Base-by-base conservation (phyloP, 2,888 invertebrate species). In the Xestia c-nigrum region DNA sequence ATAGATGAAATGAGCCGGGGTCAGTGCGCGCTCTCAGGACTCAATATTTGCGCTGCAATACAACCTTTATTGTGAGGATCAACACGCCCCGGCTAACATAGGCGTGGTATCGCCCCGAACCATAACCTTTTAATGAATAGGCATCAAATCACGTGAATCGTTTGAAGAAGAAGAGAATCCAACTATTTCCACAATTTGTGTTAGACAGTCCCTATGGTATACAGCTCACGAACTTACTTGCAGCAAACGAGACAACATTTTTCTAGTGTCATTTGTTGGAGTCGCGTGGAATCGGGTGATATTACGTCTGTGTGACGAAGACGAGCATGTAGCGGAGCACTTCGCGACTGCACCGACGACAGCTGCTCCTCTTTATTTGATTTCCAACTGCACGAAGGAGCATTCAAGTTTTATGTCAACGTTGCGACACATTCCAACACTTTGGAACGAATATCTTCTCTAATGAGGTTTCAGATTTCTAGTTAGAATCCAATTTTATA, bases 41-140 rank as follows among this genome's bases (percentile, higher is more conserved):
- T 93, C 93, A 94, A 96, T 95, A 95, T 95, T 95, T 95, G 94
- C 92, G 91, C 91, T 93, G 94, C 94, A 94, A 94, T 95, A 94
- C 93, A 92, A 91, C 92, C 93, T 96, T 95, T 95, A 95, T 95
- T 95, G 93, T 93, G 90, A 89, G 93, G 93, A 94, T 93, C 94
- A 93, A 93, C 94, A 93, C 89, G 91, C 89, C 91, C 89, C 89
- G 90, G 87, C 89, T 89, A 88, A 93, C 90, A 91, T 91, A 92
- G 92, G 89, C 90, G 89, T 88, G 88, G 87, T 84, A 85, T 90
- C 89, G 85, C 89, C 88, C 84, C 78, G 81, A 85, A 84, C 85
- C 74, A 88, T 91, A 90, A 91, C 90, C 89, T 91, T 92, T 91
- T 91, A 91, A 90, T 89, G 90, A 91, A 91, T 89, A 89, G 84